A percentile compares a stretch with the other conserved stretches of the same genome.
Conservation (phyloP, 2,113 vertebrate species). For the Phrynocephalus versicolor region DNA sequence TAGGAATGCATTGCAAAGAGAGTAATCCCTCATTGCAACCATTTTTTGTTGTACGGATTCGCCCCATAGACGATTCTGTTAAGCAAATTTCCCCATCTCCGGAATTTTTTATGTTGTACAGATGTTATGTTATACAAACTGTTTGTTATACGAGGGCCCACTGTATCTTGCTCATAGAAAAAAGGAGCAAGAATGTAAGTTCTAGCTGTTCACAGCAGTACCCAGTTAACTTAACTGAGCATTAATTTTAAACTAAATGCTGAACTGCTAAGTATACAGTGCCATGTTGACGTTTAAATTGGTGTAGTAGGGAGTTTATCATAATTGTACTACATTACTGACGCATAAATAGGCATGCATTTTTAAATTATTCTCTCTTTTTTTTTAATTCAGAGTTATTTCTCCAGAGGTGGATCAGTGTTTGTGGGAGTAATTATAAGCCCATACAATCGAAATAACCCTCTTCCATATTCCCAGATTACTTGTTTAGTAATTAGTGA, state of each 20-base stretch:
- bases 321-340: neutral
- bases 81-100: too few species aligned
- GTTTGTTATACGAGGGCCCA: too few species aligned
- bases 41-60: too few species aligned
- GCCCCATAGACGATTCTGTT: too few species aligned
- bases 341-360: neutral
- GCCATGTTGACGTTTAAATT: neutral
- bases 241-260: neutral
- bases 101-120: too few species aligned
- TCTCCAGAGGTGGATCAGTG: slow-evolving; percentile 94
- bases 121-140: too few species aligned
- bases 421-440: slow-evolving; percentile 99
- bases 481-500: slow-evolving; percentile 94
- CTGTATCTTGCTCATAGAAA: too few species aligned
- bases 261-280: neutral
- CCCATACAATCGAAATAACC: slow-evolving; percentile 91
- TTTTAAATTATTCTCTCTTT: neutral
- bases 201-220: neutral
- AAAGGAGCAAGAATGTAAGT: fast-evolving
- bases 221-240: neutral
- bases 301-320: neutral
- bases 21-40: too few species aligned
- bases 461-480: slow-evolving; percentile 91
- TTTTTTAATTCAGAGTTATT: slow-evolving; percentile 87
- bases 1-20: too few species aligned